These are phyloP conservation scores for Porites cylindrica DNA, from an alignment of 92 coral and sea anemone genomes.

Conservation along the genomic window DNA sequence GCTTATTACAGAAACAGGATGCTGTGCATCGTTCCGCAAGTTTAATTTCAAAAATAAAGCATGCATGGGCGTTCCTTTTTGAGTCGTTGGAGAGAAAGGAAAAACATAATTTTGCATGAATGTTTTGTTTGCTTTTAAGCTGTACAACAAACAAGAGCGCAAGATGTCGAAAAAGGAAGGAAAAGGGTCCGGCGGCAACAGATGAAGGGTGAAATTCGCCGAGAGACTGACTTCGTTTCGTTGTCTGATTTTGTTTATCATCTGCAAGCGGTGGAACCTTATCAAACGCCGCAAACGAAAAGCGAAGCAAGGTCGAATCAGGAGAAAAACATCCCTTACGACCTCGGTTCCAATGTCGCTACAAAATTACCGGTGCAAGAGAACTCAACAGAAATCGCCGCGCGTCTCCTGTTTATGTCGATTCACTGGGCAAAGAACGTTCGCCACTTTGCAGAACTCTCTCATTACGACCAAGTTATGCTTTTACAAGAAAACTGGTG, in stretches of 20 bases:
- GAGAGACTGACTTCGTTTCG: slow-evolving; percentile 85
- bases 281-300: slow-evolving; percentile 60
- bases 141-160: slow-evolving; percentile 88
- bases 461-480: slow-evolving; percentile 92
- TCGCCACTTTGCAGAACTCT: slow-evolving; percentile 93
- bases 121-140: slow-evolving; percentile 53
- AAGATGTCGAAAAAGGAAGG: slow-evolving; percentile 81
- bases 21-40: no score
- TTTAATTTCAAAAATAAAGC: neutral
- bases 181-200: slow-evolving; percentile 76
- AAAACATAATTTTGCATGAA: neutral
- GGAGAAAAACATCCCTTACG: slow-evolving; percentile 48
- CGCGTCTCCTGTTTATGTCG: slow-evolving; percentile 93
- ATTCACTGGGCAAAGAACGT: slow-evolving; percentile 98
- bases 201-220: slow-evolving; percentile 75
- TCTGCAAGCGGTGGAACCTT: slow-evolving; percentile 93
- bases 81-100: neutral
- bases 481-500: slow-evolving; percentile 93
- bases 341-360: slow-evolving; percentile 35
- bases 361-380: slow-evolving; percentile 55
- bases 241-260: slow-evolving; percentile 89
- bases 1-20: no score
- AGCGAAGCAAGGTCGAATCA: slow-evolving; percentile 61
- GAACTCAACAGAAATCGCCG: slow-evolving; percentile 87
- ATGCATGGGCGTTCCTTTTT: neutral